phyloP scores from a whole-genome alignment of 2,888 invertebrate genomes.

The Aproaerema taeniolella region DNA sequence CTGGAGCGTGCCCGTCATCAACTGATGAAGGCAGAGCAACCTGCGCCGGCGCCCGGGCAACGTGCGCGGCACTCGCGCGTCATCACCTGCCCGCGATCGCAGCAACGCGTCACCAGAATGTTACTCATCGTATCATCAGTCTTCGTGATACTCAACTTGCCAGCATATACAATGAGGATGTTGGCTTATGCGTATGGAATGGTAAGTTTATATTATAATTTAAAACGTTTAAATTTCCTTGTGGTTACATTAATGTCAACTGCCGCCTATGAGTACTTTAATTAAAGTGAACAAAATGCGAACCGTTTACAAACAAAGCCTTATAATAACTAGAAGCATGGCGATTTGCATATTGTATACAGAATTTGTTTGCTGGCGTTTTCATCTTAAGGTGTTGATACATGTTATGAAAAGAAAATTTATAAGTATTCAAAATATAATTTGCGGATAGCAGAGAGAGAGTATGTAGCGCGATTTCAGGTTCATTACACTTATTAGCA shows the following conservation, averaged over 20 bases:
- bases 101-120: slow-evolving; percentile 88
- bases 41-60: slow-evolving; percentile 9
- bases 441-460: too few species aligned
- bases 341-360: background rate
- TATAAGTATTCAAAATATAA: too few species aligned
- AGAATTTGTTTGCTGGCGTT: background rate
- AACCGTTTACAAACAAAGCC: too few species aligned
- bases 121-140: slow-evolving; percentile 88
- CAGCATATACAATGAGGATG: slow-evolving; percentile 84
- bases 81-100: slow-evolving; percentile 65
- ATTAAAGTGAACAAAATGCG: too few species aligned
- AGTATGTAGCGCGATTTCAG: too few species aligned
- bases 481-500: too few species aligned
- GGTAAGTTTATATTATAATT: slow-evolving; percentile 52
- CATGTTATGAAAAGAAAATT: too few species aligned
- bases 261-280: too few species aligned
- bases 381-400: too few species aligned
- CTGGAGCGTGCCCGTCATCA: slow-evolving; percentile 65
- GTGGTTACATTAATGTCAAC: too few species aligned
- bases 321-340: background rate
- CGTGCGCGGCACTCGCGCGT: slow-evolving; percentile 22
- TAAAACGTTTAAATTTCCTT: background rate
- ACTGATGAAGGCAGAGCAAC: slow-evolving; percentile 34
- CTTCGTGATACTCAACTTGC: slow-evolving; percentile 86
- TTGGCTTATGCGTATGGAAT: slow-evolving; percentile 76